Percentiles rank a stretch among this genome's conserved stretches.
Evolutionary conservation across 2,113 vertebrate species (phyloP).

Genomic region (Otis tarda): DNA sequence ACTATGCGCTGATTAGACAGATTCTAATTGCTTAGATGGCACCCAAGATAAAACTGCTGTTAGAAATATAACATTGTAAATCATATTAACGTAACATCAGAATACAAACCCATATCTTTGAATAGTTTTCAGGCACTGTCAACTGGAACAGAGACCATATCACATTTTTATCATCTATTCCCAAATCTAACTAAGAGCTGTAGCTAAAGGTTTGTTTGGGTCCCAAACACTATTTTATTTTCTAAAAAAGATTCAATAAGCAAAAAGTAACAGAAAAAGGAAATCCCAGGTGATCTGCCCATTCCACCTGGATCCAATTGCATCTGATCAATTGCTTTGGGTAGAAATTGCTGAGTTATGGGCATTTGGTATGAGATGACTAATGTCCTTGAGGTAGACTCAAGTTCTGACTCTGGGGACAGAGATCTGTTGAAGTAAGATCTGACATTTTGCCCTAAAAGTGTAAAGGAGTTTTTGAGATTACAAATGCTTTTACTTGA

Average conservation of each 20-base stretch:
- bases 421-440: conserved; percentile 26
- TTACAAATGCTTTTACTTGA: conserved; percentile 15
- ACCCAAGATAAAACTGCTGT: not conserved
- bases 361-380: not conserved
- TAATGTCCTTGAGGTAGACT: not conserved
- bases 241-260: not conserved
- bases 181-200: not conserved
- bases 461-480: conserved; percentile 37
- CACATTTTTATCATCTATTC: not conserved
- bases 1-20: not conserved
- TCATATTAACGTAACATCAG: not conserved
- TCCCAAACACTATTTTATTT: not conserved
- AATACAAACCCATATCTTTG: not conserved
- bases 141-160: not conserved
- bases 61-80: not conserved
- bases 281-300: not conserved
- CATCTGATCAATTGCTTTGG: not conserved
- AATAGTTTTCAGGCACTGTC: not conserved
- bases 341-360: conserved; percentile 19
- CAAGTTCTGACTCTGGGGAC: conserved; percentile 3
- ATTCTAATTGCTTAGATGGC: not conserved
- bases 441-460: conserved; percentile 58
- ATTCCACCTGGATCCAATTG: conserved; percentile 26
- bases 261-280: not conserved
- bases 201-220: not conserved